Base-by-base conservation (phyloP, 2,888 invertebrate species). In the Megaustenia siamemsis region DNA sequence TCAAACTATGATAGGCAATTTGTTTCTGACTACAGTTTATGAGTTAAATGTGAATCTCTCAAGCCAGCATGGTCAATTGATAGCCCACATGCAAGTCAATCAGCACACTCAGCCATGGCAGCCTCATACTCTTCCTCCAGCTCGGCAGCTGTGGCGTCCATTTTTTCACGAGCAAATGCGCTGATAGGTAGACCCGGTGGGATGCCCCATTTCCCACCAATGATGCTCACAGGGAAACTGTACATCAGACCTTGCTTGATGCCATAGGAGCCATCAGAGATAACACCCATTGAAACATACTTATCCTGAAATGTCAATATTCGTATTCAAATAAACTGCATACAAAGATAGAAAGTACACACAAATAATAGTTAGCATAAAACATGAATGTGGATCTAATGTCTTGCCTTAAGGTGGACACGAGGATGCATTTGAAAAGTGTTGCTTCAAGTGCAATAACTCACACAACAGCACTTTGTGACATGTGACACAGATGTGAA, bases 241-340 rank as follows among this genome's bases (percentile, higher is more conserved):
- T 97, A 99, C 63, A 99, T 96, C 71, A 99, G 95, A 93, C 97
- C 98, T 90, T 96, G 96, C 0, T 98, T 97, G 45, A 97, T 96
- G 56, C 97, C 97, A 93, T 99, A 99, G 60, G 97, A 97, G 60
- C 99, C 99, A 94, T 99, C 98, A 5, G 98, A 98, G 12, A 97
- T 95, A 1, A 99, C 98, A 66, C 97, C 99, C 99, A 99, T 99
- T 85, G 98, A 99, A 69, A 98, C 98, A 92, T 92, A 94, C 53
- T 91, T 84, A 78, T 91, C 93, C 93, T 94, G 86, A 0, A 87
- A 85, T 18, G 1, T 12, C 1, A n/a, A 24, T 24, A 32, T 63
- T 3, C 32, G 6, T 32, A 63, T 32, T 32, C 10, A 63, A 32
- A 32, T 32, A 63, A 24, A 32, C 24, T 63, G 28, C 32, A n/a